Evolutionary conservation across 2,888 invertebrate genomes (phyloP).

Genomic region (Pristionchus entomophagus): DNA sequence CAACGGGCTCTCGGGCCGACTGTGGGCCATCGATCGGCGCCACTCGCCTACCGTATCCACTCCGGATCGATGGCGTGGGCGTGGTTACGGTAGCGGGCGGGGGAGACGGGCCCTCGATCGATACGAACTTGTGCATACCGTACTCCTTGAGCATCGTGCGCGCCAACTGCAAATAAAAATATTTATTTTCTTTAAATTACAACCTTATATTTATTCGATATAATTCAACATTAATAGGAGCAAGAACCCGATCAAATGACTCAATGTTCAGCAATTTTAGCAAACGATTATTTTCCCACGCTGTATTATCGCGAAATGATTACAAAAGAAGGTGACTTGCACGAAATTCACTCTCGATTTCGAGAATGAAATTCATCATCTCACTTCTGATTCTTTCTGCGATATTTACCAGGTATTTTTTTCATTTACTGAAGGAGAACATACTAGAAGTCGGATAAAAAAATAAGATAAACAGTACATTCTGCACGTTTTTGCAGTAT

Average conservation of each 20-base stretch:
- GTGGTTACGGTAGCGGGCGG: background rate
- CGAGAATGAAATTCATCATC: background rate
- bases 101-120: slow-evolving; percentile 23
- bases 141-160: slow-evolving; percentile 16
- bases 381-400: background rate
- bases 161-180: background rate
- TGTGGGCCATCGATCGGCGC: background rate
- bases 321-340: background rate
- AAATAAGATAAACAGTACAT: too few relatives aligned
- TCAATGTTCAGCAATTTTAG: background rate
- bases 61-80: background rate
- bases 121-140: background rate
- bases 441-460: too few relatives aligned
- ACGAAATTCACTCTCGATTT: background rate
- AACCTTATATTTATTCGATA: too few relatives aligned
- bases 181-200: background rate
- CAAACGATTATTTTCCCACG: background rate
- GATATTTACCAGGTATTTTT: background rate
- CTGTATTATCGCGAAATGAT: too few relatives aligned
- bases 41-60: slow-evolving; percentile 33
- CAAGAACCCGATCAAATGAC: background rate
- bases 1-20: background rate
- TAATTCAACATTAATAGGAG: too few relatives aligned
- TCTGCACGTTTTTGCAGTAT: too few relatives aligned
- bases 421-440: too few relatives aligned